Evolutionary conservation across 37 sponge, comb jelly and placozoan genomes (phyloP).

Genomic region (Cladorhizidae sp.): DNA sequence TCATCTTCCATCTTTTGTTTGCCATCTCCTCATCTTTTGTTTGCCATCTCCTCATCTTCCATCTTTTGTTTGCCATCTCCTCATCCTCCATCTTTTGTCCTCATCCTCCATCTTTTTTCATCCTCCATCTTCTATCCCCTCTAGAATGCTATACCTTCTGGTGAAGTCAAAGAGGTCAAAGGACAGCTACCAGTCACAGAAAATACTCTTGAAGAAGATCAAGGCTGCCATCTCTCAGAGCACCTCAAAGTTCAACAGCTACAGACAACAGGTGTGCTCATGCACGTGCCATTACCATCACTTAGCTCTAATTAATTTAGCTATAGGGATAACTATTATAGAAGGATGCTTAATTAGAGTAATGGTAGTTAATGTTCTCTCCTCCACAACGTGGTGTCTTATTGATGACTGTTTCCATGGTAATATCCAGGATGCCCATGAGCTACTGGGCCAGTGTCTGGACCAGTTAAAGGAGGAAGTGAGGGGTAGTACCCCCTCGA

Average conservation of each 20-base stretch:
- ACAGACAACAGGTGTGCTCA: constrained; percentile 76
- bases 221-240: constrained; percentile 33
- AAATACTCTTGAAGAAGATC: constrained; percentile 58
- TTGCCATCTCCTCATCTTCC: not conserved
- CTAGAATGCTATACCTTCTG: constrained; percentile 63
- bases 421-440: constrained; percentile 82
- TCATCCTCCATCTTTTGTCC: not conserved
- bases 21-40: too few relatives aligned
- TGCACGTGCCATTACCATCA: too few relatives aligned
- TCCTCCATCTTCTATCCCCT: not conserved
- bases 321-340: too few relatives aligned
- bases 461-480: constrained; percentile 67
- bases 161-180: constrained; percentile 64
- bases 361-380: not conserved
- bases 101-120: too few relatives aligned
- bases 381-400: not conserved
- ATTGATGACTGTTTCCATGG: not conserved
- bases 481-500: not conserved
- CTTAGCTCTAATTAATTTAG: too few relatives aligned
- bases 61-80: not conserved
- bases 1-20: too few relatives aligned
- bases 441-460: constrained; percentile 64
- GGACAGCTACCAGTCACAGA: constrained; percentile 43
- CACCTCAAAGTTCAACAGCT: constrained; percentile 51
- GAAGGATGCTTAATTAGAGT: too few relatives aligned